Base-by-base conservation (phyloP, 2,113 vertebrate genomes). In the Dissostichus mawsoni region DNA sequence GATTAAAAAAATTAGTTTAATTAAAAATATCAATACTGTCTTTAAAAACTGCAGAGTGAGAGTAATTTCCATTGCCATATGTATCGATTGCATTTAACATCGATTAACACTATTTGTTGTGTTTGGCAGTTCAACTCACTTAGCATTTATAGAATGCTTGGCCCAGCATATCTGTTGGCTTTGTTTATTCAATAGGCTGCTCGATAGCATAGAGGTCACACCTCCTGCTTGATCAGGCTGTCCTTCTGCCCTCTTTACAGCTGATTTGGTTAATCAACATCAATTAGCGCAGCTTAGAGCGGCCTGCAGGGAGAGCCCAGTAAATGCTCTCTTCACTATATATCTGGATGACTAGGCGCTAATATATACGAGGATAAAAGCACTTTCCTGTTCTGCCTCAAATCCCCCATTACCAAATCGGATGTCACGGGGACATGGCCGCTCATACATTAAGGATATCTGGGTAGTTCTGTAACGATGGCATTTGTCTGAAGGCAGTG, bases 231-330 rank as follows among this genome's bases (percentile, higher is more conserved):
- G 90, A 90, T 85, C 85, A 86, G 82, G 67, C 81, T 70, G 78
- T 87, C 86, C 80, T 83, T 67, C 53, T 77, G 74, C 82, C 78
- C 84, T 77, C 79, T 52, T 53, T 23, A 47, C 29, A 63, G 61
- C 87, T 86, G 78, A 89, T 93, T 91, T 91, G 82, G 90, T 87
- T 90, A 77, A 94, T 92, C 89, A 76, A 83, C 83, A 88, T 87
- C 92, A 90, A 88, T 92, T 93, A 91, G 56, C 67, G 81, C 63
- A 65, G 86, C 76, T 91, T 81, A 85, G 62, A 47, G 55, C 1
- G 11, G 62, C 78, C 67, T 58, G 67, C 50, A 13, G 73, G 71
- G 79, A 81, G 33, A 76, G 74, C 64, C 76, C 13, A 11, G 72
- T 74, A 57, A 87, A 87, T 12, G 77, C 74, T 59, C 56, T 50